These are phyloP conservation scores for Atta colombica DNA, from an alignment of 1,140 invertebrate genomes.

Conservation along the genomic window DNA sequence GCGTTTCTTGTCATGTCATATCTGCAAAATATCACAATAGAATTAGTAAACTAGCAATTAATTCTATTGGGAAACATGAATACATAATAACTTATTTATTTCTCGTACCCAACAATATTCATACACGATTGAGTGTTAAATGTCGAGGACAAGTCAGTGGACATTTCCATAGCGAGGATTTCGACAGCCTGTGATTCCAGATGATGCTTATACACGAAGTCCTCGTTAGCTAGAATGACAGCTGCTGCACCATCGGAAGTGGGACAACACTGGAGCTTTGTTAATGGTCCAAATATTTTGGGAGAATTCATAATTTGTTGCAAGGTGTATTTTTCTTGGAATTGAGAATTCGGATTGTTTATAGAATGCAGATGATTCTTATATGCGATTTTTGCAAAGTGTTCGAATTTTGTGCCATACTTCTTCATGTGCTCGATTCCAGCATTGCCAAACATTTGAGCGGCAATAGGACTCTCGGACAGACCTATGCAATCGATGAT, in stretches of 20 bases:
- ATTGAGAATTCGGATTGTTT: slow-evolving; percentile 99
- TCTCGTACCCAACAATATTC: slow-evolving; percentile 90
- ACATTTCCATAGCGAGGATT: slow-evolving; percentile 98
- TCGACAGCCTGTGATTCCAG: slow-evolving; percentile 96
- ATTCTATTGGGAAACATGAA: not conserved
- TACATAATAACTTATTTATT: not conserved
- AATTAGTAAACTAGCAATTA: not conserved
- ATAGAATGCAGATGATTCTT: slow-evolving; percentile 99
- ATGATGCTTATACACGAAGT: slow-evolving; percentile 94
- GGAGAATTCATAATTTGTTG: slow-evolving; percentile 96
- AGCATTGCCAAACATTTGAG: slow-evolving; percentile 99
- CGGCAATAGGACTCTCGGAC: slow-evolving; percentile 93
- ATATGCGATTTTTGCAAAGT: slow-evolving; percentile 98
- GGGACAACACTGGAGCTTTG: slow-evolving; percentile 98
- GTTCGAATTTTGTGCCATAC: slow-evolving; percentile 96
- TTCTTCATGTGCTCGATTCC: slow-evolving; percentile 99
- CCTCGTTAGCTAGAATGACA: slow-evolving; percentile 95
- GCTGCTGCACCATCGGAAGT: slow-evolving; percentile 98
- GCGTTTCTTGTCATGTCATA: slow-evolving; percentile 98
- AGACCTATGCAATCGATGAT: slow-evolving; percentile 84
- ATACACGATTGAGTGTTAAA: slow-evolving; percentile 95
- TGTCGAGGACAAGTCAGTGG: slow-evolving; percentile 95
- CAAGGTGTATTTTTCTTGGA: slow-evolving; percentile 95
- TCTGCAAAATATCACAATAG: slow-evolving; percentile 81
- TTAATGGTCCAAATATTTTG: slow-evolving; percentile 95